Base-by-base conservation (phyloP, 1,140 invertebrate genomes). In the Drosophila ogumai region DNA sequence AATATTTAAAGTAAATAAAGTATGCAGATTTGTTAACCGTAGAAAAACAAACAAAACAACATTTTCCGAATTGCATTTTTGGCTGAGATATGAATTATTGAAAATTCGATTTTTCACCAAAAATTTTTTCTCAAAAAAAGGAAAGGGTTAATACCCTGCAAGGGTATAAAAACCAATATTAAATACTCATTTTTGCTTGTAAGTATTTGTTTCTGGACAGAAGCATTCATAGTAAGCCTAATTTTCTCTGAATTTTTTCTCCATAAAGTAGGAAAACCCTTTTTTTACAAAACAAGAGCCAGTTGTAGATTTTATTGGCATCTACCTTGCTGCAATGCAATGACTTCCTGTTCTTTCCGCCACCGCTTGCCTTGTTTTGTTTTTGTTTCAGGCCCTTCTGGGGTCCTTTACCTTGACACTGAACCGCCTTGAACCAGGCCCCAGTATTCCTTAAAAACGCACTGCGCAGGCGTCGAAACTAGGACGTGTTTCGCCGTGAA, bases 351-450 rank as follows among this genome's bases (percentile, higher is more conserved):
- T 36, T 17, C 17, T 22, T 22, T 38, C 52, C 52, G 25, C 52
- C 52, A 54, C 52, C 34, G 50, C 7, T 13, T 38, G 19, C 31
- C 13, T 43, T 41, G 25, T 43, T 57, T 32, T 68, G 32, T 28
- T 55, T 31, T 31, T 55, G 22, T 25, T 38, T 22, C 28, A 52
- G 41, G 41, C 31, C 19, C n/a, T 60, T 38, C 25, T 32, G 36
- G 44, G 49, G 69, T 76, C 66, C 57, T 63, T 82, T 88, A 76
- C 79, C 82, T 88, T 88, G 82, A 82, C 75, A 88, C 66, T 88
- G 79, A 87, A 82, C 59, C 38, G 69, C 57, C 44, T 46, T 64
- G 73, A 68, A 75, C 43, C 43, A n/a, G 52, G 60, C 44, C 59
- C 60, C 76, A 9, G 38, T 67, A 67, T 82, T 63, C 19, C 10